These are phyloP conservation scores for Cheilosia vernalis DNA, from an alignment of 2,888 invertebrate species.

Conservation along the genomic window DNA sequence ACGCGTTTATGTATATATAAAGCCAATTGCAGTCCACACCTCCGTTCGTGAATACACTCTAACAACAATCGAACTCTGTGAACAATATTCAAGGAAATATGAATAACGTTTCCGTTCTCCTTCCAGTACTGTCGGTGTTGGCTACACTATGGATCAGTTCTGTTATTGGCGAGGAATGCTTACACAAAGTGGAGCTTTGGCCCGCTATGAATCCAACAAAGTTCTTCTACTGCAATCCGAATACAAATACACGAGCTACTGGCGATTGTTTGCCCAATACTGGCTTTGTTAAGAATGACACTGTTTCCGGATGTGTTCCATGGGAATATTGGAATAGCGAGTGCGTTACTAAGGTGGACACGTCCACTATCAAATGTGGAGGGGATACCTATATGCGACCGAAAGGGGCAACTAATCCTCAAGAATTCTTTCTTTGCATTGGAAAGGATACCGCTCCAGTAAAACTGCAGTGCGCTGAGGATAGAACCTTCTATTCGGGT, in stretches of 20 bases:
- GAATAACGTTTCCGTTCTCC: neutral
- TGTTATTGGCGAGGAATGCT: slow-evolving; percentile 50
- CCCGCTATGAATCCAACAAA: slow-evolving; percentile 73
- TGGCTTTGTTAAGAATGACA: slow-evolving; percentile 77
- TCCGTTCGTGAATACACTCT: neutral
- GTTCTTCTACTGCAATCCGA: slow-evolving; percentile 75
- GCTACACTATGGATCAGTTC: slow-evolving; percentile 9
- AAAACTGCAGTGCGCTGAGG: slow-evolving; percentile 55
- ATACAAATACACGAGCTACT: slow-evolving; percentile 65
- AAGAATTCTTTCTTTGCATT: slow-evolving; percentile 75
- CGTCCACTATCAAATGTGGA: slow-evolving; percentile 22
- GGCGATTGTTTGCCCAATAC: slow-evolving; percentile 66
- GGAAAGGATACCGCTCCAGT: slow-evolving; percentile 51
- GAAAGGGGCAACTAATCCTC: slow-evolving; percentile 68
- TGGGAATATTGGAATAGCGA: slow-evolving; percentile 46
- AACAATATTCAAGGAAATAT: neutral
- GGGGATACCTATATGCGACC: slow-evolving; percentile 65
- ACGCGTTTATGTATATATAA: neutral
- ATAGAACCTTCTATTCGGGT: slow-evolving; percentile 72
- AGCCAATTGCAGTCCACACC: neutral
- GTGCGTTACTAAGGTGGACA: slow-evolving; percentile 35
- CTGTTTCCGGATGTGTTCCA: slow-evolving; percentile 76
- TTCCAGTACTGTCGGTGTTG: slow-evolving; percentile 11
- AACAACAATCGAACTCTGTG: neutral
- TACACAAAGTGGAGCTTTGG: slow-evolving; percentile 75